A percentile compares a stretch with the other conserved stretches of the same genome.
Conservation (phyloP, 2,888 invertebrate genomes). For the Aporophyla nigra region DNA sequence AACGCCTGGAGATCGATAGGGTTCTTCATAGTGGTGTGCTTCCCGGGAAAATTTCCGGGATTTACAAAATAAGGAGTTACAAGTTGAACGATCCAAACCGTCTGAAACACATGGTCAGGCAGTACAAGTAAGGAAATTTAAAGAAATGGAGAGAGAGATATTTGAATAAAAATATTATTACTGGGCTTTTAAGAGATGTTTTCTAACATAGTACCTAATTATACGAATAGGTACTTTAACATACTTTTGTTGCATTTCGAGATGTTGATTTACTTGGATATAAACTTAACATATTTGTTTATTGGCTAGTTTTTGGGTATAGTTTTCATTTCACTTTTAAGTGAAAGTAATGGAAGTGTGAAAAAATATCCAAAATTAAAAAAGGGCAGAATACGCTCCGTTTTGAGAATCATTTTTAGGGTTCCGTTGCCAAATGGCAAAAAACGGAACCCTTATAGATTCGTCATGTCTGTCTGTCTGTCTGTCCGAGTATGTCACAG, state of each 20-base stretch:
- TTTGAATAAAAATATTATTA: background rate
- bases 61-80: background rate
- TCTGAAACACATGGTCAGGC: background rate
- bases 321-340: background rate
- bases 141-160: background rate
- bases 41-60: slow-evolving; percentile 20
- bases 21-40: slow-evolving; percentile 36
- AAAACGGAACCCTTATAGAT: too few relatives aligned
- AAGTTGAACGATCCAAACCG: background rate
- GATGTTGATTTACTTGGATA: background rate
- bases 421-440: too few relatives aligned
- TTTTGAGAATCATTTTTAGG: too few relatives aligned
- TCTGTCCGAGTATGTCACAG: too few relatives aligned
- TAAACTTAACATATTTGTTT: background rate
- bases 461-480: too few relatives aligned
- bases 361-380: background rate
- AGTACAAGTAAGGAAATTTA: too few relatives aligned
- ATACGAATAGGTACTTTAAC: too few relatives aligned
- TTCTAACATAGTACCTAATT: too few relatives aligned
- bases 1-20: slow-evolving; percentile 56
- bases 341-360: background rate
- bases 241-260: too few relatives aligned
- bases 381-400: too few relatives aligned
- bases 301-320: background rate
- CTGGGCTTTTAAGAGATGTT: background rate